Percentiles rank a stretch among this genome's conserved stretches.
Conservation (phyloP, 53 echinoderm and acorn worm genomes). For the Hippasteria phrygiana region DNA sequence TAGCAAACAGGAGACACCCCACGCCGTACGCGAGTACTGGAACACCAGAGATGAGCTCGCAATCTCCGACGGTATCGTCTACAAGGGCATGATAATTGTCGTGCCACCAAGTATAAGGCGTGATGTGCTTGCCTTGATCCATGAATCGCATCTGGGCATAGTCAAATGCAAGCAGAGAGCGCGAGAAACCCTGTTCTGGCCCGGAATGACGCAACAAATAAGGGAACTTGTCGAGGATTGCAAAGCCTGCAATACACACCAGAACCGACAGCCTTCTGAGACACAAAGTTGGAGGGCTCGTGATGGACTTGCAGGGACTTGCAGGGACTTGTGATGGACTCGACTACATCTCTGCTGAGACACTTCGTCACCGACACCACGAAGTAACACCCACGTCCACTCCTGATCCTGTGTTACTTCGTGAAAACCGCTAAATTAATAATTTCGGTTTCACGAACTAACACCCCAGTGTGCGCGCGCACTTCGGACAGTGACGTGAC, state of each 20-base stretch:
- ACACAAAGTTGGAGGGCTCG: too few relatives aligned
- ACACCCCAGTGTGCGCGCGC: too few relatives aligned
- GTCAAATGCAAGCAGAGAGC: constrained; percentile 72
- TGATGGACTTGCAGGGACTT: too few relatives aligned
- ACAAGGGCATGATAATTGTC: constrained; percentile 72
- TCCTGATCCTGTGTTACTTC: too few relatives aligned
- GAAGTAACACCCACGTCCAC: too few relatives aligned
- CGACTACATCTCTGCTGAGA: too few relatives aligned
- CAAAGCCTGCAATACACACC: constrained; percentile 56
- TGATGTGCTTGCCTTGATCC: constrained; percentile 55
- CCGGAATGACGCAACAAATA: constrained; percentile 67
- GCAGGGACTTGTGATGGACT: too few relatives aligned
- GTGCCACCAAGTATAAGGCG: constrained; percentile 60
- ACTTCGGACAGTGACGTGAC: too few relatives aligned
- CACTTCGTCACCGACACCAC: too few relatives aligned
- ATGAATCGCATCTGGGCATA: constrained; percentile 56
- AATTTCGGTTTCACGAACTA: too few relatives aligned
- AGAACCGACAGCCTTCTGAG: constrained; percentile 59
- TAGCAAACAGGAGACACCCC: constrained; percentile 62
- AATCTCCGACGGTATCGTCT: constrained; percentile 64
- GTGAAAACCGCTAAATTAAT: too few relatives aligned
- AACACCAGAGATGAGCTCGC: constrained; percentile 68
- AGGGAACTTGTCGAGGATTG: constrained; percentile 68
- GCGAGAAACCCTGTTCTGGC: constrained; percentile 65
- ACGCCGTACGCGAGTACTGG: constrained; percentile 64